phyloP scores from a whole-genome alignment of 2,888 invertebrate genomes.

The Cecidostiba fungosa region DNA sequence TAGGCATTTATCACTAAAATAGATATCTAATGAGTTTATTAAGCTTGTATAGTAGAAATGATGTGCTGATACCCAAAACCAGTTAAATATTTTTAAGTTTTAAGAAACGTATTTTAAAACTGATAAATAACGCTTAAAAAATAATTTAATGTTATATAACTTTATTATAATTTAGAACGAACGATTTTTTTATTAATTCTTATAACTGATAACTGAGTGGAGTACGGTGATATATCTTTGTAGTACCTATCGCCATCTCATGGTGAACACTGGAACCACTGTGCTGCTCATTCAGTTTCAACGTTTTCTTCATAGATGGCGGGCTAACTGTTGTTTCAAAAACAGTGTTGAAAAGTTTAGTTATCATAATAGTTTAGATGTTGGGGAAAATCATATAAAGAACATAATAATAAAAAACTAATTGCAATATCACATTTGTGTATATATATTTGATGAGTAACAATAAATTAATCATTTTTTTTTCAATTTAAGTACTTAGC shows the following conservation, averaged over 20 bases:
- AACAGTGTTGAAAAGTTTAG: not conserved
- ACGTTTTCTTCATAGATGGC: slow-evolving; percentile 32
- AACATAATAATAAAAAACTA: not conserved
- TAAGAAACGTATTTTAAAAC: not conserved
- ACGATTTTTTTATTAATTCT: too few relatives aligned
- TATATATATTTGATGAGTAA: slow-evolving; percentile 44
- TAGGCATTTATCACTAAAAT: too few relatives aligned
- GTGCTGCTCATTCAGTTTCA: not conserved
- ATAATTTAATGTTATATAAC: too few relatives aligned
- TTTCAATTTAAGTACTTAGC: not conserved
- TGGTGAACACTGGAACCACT: not conserved
- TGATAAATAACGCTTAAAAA: not conserved
- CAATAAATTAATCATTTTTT: slow-evolving; percentile 51
- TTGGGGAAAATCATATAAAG: not conserved
- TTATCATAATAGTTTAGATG: not conserved
- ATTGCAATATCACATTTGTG: slow-evolving; percentile 45
- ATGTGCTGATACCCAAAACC: too few relatives aligned
- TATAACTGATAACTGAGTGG: too few relatives aligned
- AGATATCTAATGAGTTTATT: too few relatives aligned
- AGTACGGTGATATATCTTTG: too few relatives aligned
- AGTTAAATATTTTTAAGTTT: not conserved
- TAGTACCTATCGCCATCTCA: slow-evolving; percentile 38
- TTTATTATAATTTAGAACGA: too few relatives aligned
- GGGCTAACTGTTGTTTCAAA: not conserved
- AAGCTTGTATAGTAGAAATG: too few relatives aligned